Evolutionary conservation across 2,797 vertebrate species (phyloP).

Genomic region (Lithobates pipiens): DNA sequence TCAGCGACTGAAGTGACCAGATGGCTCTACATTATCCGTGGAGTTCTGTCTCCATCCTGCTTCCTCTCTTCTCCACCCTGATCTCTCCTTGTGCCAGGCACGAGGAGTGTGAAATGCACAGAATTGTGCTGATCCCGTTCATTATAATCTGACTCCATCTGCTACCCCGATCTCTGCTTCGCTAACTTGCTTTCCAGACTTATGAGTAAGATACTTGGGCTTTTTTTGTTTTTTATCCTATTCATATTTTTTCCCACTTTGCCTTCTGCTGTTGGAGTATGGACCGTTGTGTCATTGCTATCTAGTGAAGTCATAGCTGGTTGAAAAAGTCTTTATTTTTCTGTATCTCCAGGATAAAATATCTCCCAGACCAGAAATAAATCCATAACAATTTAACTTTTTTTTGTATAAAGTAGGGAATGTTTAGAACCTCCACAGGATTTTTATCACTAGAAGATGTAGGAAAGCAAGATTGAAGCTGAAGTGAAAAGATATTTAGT

Average conservation of each 20-base stretch:
- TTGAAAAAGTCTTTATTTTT: too few species aligned
- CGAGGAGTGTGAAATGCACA: constrained; percentile 27
- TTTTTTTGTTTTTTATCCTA: not conserved
- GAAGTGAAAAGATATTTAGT: too few species aligned
- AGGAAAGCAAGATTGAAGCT: too few species aligned
- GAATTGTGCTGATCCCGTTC: constrained; percentile 47
- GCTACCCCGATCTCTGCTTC: constrained; percentile 16
- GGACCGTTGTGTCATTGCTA: not conserved
- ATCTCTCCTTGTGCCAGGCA: constrained; percentile 54
- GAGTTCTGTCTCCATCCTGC: constrained; percentile 5
- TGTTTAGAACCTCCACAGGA: too few species aligned
- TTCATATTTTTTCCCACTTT: constrained; percentile 1
- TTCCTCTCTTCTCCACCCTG: constrained; percentile 61
- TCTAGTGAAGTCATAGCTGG: not conserved
- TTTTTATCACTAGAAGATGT: too few species aligned
- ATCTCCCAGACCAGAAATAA: too few species aligned
- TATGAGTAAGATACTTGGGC: not conserved
- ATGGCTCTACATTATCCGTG: constrained; percentile 35
- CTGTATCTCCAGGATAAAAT: too few species aligned
- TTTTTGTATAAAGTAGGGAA: too few species aligned
- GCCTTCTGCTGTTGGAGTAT: constrained; percentile 3
- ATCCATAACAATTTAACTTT: too few species aligned
- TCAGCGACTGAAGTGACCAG: constrained; percentile 14
- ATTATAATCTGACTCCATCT: constrained; percentile 46
- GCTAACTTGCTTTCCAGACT: constrained; percentile 41